Base-by-base conservation (phyloP, 2,888 invertebrate species). In the Perithous albicinctus region DNA sequence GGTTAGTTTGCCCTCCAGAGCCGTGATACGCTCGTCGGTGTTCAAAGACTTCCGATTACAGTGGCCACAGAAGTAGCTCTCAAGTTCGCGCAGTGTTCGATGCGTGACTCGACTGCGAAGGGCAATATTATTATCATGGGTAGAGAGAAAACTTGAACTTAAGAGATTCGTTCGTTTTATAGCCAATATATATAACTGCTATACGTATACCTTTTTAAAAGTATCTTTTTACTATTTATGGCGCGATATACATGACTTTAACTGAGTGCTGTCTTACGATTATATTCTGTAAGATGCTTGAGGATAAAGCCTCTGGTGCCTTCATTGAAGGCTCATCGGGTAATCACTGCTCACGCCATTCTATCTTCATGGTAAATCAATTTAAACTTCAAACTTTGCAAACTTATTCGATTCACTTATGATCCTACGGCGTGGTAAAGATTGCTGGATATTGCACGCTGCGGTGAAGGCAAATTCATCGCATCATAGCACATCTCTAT, bases 351-450 rank as follows among this genome's bases (percentile, higher is more conserved):
- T 66, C 72, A 32, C 54, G 38, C 23, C 43, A 35, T 56, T 35
- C 64, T 8, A 18, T 35, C 54, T 8, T 15, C 54, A 54, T 76
- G 48, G 72, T 66, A 72, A 85, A 85, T 83, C 70, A 78, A 85
- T 85, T 81, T 59, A 20, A 69, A 83, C 73, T 83, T 76, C 66
- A 76, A 84, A 83, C 69, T 75, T 78, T 66, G 32, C 15, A 85
- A 89, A 89, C 86, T 89, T 84, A 85, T 88, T 87, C 83, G 85
- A 89, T 88, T 87, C 85, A 84, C 85, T 88, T 85, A 85, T 85
- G 85, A 85, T 80, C 80, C 83, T 80, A 32, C 41, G 77, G 74
- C 67, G 67, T 69, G 63, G 51, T n/a, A 32, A 12, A 18, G 46
- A 43, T n/a, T 54, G 7, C 23, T n/a, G 48, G 26, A 80, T 70